A percentile compares a stretch with the other conserved stretches of the same genome.
phyloP scores from a whole-genome alignment of 2,888 invertebrate genomes.

The Danaus chrysippus region DNA sequence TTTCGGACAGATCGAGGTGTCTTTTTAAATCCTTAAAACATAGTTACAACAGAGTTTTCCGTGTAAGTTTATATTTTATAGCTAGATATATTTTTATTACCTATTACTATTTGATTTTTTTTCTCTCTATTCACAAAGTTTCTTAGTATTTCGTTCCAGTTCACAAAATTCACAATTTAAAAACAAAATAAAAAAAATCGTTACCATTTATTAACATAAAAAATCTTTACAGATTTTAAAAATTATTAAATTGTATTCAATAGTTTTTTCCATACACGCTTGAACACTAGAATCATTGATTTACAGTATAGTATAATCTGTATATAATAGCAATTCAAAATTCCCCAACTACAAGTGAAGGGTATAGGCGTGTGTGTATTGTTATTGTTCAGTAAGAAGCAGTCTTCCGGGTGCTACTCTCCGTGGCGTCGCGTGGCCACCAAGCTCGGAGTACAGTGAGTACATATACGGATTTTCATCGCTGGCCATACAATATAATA shows the following conservation, averaged over 20 bases:
- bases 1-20: constrained; percentile 23
- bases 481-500: background rate
- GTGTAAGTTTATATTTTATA: background rate
- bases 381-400: constrained; percentile 81
- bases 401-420: constrained; percentile 87
- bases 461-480: constrained; percentile 47
- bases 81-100: background rate
- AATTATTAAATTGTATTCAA: too few species aligned
- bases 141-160: too few species aligned
- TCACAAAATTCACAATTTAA: too few species aligned
- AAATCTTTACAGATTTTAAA: too few species aligned
- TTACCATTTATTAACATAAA: too few species aligned
- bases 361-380: constrained; percentile 26
- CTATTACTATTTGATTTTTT: background rate
- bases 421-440: constrained; percentile 96
- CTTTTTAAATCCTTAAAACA: background rate
- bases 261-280: too few species aligned
- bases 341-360: constrained; percentile 15
- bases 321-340: constrained; percentile 7
- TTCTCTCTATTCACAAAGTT: background rate
- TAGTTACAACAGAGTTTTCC: background rate
- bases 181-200: too few species aligned
- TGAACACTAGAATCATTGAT: background rate
- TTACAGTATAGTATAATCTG: background rate
- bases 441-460: constrained; percentile 97